These are phyloP conservation scores for Diploptera punctata DNA, from an alignment of 2,888 invertebrate genomes.

Conservation along the genomic window DNA sequence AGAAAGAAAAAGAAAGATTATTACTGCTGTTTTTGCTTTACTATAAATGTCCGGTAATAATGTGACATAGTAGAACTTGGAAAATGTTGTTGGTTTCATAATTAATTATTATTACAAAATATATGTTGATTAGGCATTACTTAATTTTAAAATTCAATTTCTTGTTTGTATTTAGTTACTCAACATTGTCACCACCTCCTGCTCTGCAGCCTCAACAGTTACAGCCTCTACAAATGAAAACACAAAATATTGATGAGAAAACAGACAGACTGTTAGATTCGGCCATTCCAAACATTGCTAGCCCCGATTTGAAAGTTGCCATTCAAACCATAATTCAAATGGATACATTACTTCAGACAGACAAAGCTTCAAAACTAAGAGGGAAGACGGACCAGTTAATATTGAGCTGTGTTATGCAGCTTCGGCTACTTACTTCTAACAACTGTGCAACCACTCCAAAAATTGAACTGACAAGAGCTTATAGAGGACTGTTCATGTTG, in stretches of 20 bases:
- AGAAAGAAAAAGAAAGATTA: too few species aligned
- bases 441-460: conserved; percentile 35
- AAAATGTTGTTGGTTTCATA: too few species aligned
- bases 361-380: conserved; percentile 58
- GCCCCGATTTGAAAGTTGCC: conserved; percentile 66
- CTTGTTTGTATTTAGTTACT: conserved; percentile 27
- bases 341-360: conserved; percentile 67
- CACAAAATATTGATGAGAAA: conserved; percentile 13
- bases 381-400: conserved; percentile 73
- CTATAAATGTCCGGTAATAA: too few species aligned
- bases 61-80: too few species aligned
- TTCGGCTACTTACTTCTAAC: conserved; percentile 59
- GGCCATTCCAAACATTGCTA: conserved; percentile 67
- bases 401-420: conserved; percentile 67
- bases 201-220: conserved; percentile 24
- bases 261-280: conserved; percentile 53
- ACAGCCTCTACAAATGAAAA: not conserved
- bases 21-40: too few species aligned
- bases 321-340: conserved; percentile 73
- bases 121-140: too few species aligned
- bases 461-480: conserved; percentile 57
- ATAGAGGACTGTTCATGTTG: conserved; percentile 59
- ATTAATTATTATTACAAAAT: too few species aligned
- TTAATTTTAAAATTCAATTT: too few species aligned
- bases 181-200: conserved; percentile 30